These are phyloP conservation scores for Trogon surrucura DNA, from an alignment of 2,113 vertebrate genomes.

Conservation along the genomic window DNA sequence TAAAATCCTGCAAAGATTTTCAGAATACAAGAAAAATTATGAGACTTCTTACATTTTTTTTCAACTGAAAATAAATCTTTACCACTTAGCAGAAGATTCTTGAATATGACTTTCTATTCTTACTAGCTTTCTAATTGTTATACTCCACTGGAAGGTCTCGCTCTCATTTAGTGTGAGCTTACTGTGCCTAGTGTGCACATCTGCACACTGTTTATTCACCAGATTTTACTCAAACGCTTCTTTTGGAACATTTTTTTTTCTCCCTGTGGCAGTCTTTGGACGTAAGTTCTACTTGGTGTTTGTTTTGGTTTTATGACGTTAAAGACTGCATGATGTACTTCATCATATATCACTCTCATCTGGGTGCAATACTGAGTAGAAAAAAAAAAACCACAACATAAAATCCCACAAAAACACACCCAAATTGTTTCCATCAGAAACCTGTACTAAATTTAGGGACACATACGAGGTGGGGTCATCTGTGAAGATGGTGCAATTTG, in stretches of 20 bases:
- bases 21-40: background rate
- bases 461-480: background rate
- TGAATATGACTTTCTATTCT: background rate
- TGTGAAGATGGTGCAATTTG: background rate
- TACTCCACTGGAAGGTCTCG: background rate
- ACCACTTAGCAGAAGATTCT: background rate
- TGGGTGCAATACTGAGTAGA: background rate
- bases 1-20: background rate
- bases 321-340: background rate
- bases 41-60: background rate
- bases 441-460: background rate
- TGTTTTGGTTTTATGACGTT: background rate
- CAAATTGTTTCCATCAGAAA: background rate
- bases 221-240: background rate
- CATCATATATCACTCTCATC: background rate
- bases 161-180: background rate
- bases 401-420: too few species aligned
- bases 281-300: background rate
- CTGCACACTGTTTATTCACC: background rate
- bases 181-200: background rate
- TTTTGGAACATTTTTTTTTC: background rate
- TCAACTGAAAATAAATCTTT: background rate
- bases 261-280: background rate
- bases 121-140: background rate
- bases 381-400: background rate